These are phyloP conservation scores for Colistium nudipinnis DNA, from an alignment of 2,113 vertebrate species.

Conservation along the genomic window DNA sequence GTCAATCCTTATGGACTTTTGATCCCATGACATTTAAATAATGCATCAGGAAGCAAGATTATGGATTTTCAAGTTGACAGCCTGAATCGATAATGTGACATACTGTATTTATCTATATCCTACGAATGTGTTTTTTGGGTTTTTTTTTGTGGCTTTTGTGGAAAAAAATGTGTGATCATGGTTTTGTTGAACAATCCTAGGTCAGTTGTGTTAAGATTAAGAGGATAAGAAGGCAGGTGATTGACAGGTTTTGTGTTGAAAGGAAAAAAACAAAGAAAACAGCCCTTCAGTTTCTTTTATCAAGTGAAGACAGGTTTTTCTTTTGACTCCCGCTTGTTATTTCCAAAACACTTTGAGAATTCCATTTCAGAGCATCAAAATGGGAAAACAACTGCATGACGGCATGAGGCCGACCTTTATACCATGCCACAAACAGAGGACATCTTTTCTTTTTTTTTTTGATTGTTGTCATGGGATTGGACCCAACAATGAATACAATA, in stretches of 20 bases:
- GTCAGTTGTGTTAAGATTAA: background rate
- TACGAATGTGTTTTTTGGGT: no score
- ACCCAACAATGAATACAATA: conserved; percentile 39
- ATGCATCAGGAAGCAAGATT: conserved; percentile 17
- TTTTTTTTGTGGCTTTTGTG: background rate
- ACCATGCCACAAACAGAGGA: conserved; percentile 30
- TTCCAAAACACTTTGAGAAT: conserved; percentile 56
- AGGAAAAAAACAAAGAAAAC: conserved; percentile 9
- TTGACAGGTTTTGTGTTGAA: conserved; percentile 21
- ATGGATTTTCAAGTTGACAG: no score
- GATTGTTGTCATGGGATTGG: conserved; percentile 24
- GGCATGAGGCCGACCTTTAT: conserved; percentile 54
- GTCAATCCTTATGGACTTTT: conserved; percentile 16
- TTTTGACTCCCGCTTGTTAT: conserved; percentile 55
- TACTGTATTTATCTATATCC: conserved; percentile 19
- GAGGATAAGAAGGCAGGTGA: conserved; percentile 12
- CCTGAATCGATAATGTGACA: conserved; percentile 24
- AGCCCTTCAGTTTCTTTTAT: conserved; percentile 38
- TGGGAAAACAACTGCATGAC: conserved; percentile 47
- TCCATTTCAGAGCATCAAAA: conserved; percentile 61
- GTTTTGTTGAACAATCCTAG: background rate
- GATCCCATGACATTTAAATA: conserved; percentile 21
- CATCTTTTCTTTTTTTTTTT: background rate
- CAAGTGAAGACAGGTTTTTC: conserved; percentile 31
- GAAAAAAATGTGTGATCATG: background rate